Evolutionary conservation across 2,797 vertebrate species (phyloP).

Genomic region (Lacerta agilis): DNA sequence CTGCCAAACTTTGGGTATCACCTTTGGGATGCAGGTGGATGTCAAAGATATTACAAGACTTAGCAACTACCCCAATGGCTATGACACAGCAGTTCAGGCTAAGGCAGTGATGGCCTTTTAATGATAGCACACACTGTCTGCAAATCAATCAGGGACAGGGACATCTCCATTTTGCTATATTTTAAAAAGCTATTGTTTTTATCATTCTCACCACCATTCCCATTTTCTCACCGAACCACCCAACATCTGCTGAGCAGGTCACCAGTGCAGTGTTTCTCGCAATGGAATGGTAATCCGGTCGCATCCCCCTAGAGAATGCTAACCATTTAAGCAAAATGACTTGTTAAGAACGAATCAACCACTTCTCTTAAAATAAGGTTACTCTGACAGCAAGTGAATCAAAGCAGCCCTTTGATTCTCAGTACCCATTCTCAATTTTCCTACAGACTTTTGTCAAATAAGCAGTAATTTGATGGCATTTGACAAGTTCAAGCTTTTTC

Average conservation of each 20-base stretch:
- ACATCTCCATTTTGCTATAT: neutral
- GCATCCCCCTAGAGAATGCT: neutral
- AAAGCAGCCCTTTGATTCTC: conserved; percentile 15
- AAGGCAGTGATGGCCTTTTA: neutral
- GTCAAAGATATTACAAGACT: neutral
- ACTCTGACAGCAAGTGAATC: neutral
- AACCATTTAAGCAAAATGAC: neutral
- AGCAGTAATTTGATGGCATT: neutral
- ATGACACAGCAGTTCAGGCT: neutral
- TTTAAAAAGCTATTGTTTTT: neutral
- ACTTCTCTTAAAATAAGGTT: conserved; percentile 10
- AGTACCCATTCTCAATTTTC: neutral
- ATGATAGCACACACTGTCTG: neutral
- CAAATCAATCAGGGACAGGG: neutral
- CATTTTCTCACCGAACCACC: neutral
- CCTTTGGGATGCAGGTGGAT: neutral
- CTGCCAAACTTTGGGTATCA: neutral
- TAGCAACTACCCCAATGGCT: neutral
- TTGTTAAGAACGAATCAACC: neutral
- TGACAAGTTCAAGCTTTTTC: neutral
- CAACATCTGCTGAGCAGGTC: neutral
- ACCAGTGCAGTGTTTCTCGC: neutral
- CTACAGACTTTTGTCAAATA: neutral
- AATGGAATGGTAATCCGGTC: neutral
- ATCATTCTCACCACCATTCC: neutral